Base-by-base conservation (phyloP, 1,140 invertebrate genomes). In the Dreissena polymorpha region DNA sequence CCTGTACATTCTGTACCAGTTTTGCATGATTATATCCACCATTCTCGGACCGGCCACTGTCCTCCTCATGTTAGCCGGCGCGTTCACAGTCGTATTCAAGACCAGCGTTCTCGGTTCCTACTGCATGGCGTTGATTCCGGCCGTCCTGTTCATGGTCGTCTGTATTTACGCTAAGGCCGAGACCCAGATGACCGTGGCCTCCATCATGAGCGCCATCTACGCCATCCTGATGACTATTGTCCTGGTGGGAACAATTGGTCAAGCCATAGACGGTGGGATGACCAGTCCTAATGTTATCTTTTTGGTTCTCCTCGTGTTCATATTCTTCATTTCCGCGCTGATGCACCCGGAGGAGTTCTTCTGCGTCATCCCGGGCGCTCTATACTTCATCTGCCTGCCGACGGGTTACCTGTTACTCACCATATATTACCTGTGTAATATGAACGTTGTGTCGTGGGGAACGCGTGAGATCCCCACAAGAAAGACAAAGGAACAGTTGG, bases 191-290 rank as follows among this genome's bases (percentile, higher is more conserved):
- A 92, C 98, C 16, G 95, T 98, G 67, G 99, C 98, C 7, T 98
- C 99, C 93, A 97, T 99, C 86, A 93, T 99, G 86, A 99, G 98
- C 25, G 98, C 98, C 29, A 94, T 95, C 7, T 99, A 99, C 93
- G 98, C 98, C 10, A 95, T 99, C 91, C 96, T 99, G 83, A 99
- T 99, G 98, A 98, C 99, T 96, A 98, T 99, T 88, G 98, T 99
- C 7, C 97, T 99, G 77, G 98, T 99, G n/a, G 98, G 98, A 95
- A 99, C 98, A 0, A 84, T 92, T n/a, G 88, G 91, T 18, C 91
- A 89, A 25, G 89, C 88, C 12, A 88, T 90, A 0, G 86, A 92
- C 75, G 93, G 89, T 67, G 92, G 85, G 25, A 88, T 90, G 74
- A 93, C 86, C 97, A 98, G 13, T 98, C 98, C 65, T 8, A 92